Evolutionary conservation across 30 jellyfish, hydroid and myxozoan species (phyloP).

Genomic region (Mastigias papua): DNA sequence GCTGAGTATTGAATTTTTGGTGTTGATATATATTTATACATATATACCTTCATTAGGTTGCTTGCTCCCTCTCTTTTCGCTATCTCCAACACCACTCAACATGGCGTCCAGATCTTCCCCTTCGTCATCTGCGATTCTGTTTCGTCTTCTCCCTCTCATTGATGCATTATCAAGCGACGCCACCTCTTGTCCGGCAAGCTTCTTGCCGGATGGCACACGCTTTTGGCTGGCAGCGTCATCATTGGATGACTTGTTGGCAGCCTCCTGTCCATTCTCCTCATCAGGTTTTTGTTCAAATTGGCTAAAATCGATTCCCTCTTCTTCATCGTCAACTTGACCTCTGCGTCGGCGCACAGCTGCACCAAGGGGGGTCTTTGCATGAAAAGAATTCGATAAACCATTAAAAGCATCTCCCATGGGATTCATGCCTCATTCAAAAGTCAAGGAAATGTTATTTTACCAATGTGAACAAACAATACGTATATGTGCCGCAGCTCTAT

Average conservation of each 20-base stretch:
- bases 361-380: conserved; percentile 39
- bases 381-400: no score
- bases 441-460: no score
- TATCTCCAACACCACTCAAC: conserved; percentile 39
- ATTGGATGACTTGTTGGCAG: not conserved
- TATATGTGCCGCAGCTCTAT: no score
- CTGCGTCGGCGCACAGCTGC: conserved; percentile 52
- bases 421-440: no score
- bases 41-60: no score
- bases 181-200: conserved; percentile 2
- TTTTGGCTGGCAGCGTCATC: conserved; percentile 1
- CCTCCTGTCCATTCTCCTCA: conserved; percentile 26
- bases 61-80: not conserved
- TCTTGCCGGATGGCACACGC: conserved; percentile 36
- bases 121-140: conserved; percentile 39
- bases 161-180: conserved; percentile 38
- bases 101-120: conserved; percentile 62
- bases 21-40: no score
- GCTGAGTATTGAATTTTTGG: no score
- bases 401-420: no score
- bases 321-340: conserved; percentile 25
- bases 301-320: conserved; percentile 36
- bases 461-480: no score
- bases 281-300: conserved; percentile 15
- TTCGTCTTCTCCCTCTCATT: conserved; percentile 43